Conservation (phyloP, 1,140 invertebrate genomes). For the Drosophila erecta region DNA sequence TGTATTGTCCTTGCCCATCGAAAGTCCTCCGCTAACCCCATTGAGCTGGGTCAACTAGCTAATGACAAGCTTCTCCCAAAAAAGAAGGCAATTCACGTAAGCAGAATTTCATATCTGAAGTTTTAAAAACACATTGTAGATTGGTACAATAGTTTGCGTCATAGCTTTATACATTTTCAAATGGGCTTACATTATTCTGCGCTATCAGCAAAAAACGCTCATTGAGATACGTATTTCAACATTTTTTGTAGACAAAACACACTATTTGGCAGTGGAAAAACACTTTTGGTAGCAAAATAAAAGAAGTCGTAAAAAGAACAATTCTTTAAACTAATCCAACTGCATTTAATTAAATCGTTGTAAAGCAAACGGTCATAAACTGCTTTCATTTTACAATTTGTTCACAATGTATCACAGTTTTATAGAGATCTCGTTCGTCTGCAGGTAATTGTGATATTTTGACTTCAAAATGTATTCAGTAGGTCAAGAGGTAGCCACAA, state of each 20-base stretch:
- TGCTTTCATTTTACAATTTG: not conserved
- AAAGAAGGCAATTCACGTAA: not conserved
- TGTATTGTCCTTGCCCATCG: slow-evolving; percentile 38
- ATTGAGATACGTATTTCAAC: slow-evolving; percentile 20
- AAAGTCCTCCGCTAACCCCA: slow-evolving; percentile 34
- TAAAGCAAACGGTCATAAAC: too few relatives aligned
- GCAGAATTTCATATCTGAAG: slow-evolving; percentile 1
- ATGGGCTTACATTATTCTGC: slow-evolving; percentile 21
- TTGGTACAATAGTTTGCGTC: slow-evolving; percentile 20
- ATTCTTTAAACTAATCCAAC: not conserved
- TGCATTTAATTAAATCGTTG: too few relatives aligned
- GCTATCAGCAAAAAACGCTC: slow-evolving; percentile 34
- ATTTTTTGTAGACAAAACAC: slow-evolving; percentile 1
- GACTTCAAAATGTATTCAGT: not conserved
- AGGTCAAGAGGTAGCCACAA: not conserved
- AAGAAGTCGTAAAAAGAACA: not conserved
- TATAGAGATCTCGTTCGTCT: not conserved
- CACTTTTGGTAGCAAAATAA: slow-evolving; percentile 22
- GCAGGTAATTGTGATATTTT: not conserved
- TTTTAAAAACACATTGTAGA: not conserved
- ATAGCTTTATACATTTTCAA: slow-evolving; percentile 9
- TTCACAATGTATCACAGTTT: too few relatives aligned
- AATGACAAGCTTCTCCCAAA: slow-evolving; percentile 9
- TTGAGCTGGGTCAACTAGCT: slow-evolving; percentile 12
- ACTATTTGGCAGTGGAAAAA: not conserved